Evolutionary conservation across 2,797 vertebrate species (phyloP).

Genomic region (Danio jaintianensis): DNA sequence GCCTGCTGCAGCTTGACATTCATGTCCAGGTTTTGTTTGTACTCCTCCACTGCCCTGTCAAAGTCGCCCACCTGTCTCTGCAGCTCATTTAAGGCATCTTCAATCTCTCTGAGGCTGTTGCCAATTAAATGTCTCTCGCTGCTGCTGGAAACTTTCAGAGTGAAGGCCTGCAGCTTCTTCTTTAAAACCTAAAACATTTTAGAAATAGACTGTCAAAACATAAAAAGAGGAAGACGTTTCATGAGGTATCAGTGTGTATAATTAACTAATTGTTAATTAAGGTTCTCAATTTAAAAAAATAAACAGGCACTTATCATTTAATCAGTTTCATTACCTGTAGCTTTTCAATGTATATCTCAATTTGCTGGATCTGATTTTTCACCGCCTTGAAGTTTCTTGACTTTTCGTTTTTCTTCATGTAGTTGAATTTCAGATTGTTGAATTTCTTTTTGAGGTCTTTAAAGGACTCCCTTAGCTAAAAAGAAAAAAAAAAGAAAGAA

Average conservation of each 20-base stretch:
- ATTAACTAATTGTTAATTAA: background rate
- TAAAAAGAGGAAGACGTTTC: background rate
- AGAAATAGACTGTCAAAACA: background rate
- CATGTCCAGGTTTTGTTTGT: constrained; percentile 85
- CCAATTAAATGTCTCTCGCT: constrained; percentile 69
- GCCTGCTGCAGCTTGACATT: constrained; percentile 85
- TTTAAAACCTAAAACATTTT: constrained; percentile 77
- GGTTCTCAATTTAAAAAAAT: background rate
- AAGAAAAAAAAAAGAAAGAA: background rate
- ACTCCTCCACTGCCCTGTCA: constrained; percentile 81
- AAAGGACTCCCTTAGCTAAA: constrained; percentile 85
- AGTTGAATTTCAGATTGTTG: constrained; percentile 90
- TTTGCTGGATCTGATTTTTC: constrained; percentile 86
- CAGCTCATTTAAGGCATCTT: constrained; percentile 79
- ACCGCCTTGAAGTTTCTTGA: constrained; percentile 82
- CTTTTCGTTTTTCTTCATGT: constrained; percentile 86
- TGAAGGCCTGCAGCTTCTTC: constrained; percentile 80
- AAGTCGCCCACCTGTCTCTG: constrained; percentile 86
- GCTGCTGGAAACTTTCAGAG: constrained; percentile 71
- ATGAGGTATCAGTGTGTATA: background rate
- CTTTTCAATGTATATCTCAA: constrained; percentile 82
- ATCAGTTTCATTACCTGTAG: constrained; percentile 75
- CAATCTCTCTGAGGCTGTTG: constrained; percentile 70
- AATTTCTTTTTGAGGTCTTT: constrained; percentile 90
- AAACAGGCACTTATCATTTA: background rate